Evolutionary conservation across 2,888 invertebrate genomes (phyloP).

Genomic region (Lepidocyrtoides sp.): DNA sequence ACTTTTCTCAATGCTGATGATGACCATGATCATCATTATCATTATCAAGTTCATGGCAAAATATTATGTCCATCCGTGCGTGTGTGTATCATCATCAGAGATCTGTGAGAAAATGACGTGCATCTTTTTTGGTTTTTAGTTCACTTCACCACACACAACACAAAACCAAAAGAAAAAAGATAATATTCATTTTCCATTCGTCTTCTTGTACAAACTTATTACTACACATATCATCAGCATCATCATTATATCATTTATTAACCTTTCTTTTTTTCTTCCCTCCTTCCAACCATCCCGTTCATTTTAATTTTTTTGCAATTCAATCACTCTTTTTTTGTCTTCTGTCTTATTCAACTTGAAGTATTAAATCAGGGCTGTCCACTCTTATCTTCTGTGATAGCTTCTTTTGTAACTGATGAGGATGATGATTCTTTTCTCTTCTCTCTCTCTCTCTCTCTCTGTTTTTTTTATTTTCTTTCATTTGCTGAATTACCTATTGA

Average conservation of each 20-base stretch:
- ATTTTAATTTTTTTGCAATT: slow-evolving; percentile 70
- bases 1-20: neutral
- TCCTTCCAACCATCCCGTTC: slow-evolving; percentile 33
- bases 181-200: slow-evolving; percentile 47
- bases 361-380: slow-evolving; percentile 79
- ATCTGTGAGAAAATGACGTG: slow-evolving; percentile 84
- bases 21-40: slow-evolving; percentile 32
- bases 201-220: slow-evolving; percentile 39
- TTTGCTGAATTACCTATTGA: slow-evolving; percentile 64
- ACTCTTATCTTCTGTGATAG: slow-evolving; percentile 76
- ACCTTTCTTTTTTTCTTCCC: slow-evolving; percentile 29
- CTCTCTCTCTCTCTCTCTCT: neutral
- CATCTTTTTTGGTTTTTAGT: slow-evolving; percentile 80
- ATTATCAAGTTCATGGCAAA: slow-evolving; percentile 69
- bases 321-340: slow-evolving; percentile 62
- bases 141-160: slow-evolving; percentile 44
- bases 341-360: slow-evolving; percentile 19
- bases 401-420: slow-evolving; percentile 72
- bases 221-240: slow-evolving; percentile 49
- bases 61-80: slow-evolving; percentile 72
- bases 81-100: slow-evolving; percentile 72
- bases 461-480: slow-evolving; percentile 20
- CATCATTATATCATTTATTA: slow-evolving; percentile 65
- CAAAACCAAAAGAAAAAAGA: slow-evolving; percentile 41
- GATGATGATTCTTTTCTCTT: slow-evolving; percentile 51